Conservation (phyloP, 2,113 vertebrate species). For the Labeo rohita region DNA sequence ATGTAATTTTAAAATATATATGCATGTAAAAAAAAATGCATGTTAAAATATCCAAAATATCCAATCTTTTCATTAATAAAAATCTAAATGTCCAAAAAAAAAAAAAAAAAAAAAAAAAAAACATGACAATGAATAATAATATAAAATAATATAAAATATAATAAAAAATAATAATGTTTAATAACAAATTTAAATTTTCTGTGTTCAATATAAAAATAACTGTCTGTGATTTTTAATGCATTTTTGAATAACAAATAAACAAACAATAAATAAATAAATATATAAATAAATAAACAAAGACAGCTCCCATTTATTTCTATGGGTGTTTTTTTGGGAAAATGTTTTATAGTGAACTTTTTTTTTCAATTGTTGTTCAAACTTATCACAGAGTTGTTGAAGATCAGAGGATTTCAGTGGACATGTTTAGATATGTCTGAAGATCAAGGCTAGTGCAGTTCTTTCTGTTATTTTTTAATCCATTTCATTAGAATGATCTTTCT, state of each 20-base stretch:
- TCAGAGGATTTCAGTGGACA: not conserved
- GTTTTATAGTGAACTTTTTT: too few species aligned
- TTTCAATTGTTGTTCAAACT: not conserved
- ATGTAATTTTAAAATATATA: too few species aligned
- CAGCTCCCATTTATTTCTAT: too few species aligned
- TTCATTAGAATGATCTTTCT: not conserved
- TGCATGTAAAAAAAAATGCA: too few species aligned
- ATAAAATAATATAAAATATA: too few species aligned
- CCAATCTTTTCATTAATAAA: not conserved
- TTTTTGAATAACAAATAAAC: not conserved
- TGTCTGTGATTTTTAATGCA: not conserved
- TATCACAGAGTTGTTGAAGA: not conserved
- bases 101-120: too few species aligned
- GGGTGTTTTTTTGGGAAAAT: too few species aligned
- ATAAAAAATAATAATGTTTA: not conserved
- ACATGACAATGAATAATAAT: too few species aligned
- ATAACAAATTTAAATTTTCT: not conserved
- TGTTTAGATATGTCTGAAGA: not conserved
- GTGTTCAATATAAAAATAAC: not conserved
- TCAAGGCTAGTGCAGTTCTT: not conserved
- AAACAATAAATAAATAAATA: not conserved
- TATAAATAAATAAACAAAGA: too few species aligned
- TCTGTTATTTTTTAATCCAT: not conserved
- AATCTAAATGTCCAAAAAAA: too few species aligned
- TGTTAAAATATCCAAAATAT: not conserved